Evolutionary conservation across 1,140 invertebrate species (phyloP), one percentile per base, ranked within the genome.

Genomic region (Trinorchestia longiramus): DNA sequence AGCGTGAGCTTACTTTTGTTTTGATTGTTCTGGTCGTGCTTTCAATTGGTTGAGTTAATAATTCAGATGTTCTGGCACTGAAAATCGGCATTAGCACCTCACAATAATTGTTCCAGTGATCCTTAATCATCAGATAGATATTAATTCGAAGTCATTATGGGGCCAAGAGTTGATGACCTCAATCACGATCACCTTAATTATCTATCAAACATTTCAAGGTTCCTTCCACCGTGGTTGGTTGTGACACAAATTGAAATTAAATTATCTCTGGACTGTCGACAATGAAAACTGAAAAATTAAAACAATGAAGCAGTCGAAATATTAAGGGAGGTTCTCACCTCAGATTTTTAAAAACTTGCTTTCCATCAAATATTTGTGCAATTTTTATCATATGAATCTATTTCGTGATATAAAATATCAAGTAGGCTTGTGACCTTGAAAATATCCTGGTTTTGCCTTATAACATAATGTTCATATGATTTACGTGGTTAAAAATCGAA

Each of bases 151-250:
- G 62, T 77, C 62, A 77, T 77, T 77, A 77, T 23, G 62, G 88
- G 41, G 88, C 43, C 88, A 43, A 17, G 43, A 43, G 41, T 36
- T 91, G 88, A 91, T 91, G 43, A 43, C 88, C 88, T 91, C 88
- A 43, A 42, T 91, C 88, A 91, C 88, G 88, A 91, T 44, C 88
- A 8, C 41, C 43, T 91, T 91, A 91, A 91, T 91, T 91, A 42
- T 41, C 43, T 44, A 91, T 91, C 41, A 43, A 91, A 91, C 41
- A 91, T 8, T 42, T 91, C 88, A 91, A 91, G 88, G 88, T 91
- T 77, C 62, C 15, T 77, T 77, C 11, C 62, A 77, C 28, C 62
- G 62, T 77, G 62, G 62, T 77, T 77, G 62, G 36, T 91, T 41
- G 88, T 91, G 88, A 91, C 41, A 11, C 11, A 91, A 91, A 43